Conservation (phyloP, 2,797 vertebrate genomes). For the Pipistrellus pipistrellus region DNA sequence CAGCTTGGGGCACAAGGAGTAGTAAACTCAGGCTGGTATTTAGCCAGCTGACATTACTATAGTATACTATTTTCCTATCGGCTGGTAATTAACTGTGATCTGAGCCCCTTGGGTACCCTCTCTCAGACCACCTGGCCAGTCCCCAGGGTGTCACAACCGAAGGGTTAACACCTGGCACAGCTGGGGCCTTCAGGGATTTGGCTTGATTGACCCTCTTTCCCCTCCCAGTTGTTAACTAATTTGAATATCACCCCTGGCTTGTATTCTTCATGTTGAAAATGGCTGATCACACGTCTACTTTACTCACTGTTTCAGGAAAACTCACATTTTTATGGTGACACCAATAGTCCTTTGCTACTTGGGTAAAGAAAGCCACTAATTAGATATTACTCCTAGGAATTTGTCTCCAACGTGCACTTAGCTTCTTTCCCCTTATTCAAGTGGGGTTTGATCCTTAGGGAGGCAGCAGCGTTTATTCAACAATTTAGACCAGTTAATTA, state of each 20-base stretch:
- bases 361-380: conserved; percentile 76
- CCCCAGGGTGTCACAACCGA: background rate
- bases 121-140: background rate
- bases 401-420: conserved; percentile 62
- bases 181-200: conserved; percentile 8
- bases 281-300: background rate
- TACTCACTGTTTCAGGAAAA: conserved; percentile 37
- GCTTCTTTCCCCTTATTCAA: conserved; percentile 74
- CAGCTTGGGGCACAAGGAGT: background rate
- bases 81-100: background rate
- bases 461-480: conserved; percentile 70
- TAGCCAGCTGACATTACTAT: background rate
- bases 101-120: background rate
- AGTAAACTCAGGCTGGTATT: background rate
- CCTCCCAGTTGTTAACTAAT: background rate
- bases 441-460: conserved; percentile 74
- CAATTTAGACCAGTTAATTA: conserved; percentile 81
- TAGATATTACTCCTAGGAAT: conserved; percentile 75
- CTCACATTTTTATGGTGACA: conserved; percentile 68
- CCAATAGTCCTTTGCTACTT: conserved; percentile 65
- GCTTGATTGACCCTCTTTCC: background rate
- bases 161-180: conserved; percentile 7
- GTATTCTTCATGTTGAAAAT: conserved; percentile 52
- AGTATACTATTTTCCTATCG: background rate
- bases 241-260: conserved; percentile 24